Evolutionary conservation across 2,888 invertebrate species (phyloP).

Genomic region (Pollenia labialis): DNA sequence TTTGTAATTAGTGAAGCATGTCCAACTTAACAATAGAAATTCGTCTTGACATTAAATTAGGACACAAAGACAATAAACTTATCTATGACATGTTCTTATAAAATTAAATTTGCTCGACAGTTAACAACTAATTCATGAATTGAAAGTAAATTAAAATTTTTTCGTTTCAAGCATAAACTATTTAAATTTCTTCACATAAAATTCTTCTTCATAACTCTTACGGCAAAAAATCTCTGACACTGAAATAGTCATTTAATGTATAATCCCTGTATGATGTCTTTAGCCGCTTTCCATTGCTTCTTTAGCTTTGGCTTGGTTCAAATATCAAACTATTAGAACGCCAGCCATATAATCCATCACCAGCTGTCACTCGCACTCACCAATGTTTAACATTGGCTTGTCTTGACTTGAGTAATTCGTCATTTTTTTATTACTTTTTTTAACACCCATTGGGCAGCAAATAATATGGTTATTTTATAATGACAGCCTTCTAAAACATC

Average conservation of each 20-base stretch:
- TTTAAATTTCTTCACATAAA: background rate
- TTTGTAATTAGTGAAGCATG: conserved; percentile 42
- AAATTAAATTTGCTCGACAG: no score
- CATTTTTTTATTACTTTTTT: background rate
- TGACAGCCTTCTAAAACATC: conserved; percentile 32
- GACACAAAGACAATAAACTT: background rate
- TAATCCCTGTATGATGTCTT: background rate
- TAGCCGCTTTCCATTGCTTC: background rate
- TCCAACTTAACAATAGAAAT: conserved; percentile 22
- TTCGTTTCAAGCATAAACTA: background rate
- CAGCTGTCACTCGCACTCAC: conserved; percentile 65
- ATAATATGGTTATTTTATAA: conserved; percentile 41
- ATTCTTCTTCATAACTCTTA: no score
- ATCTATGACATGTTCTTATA: background rate
- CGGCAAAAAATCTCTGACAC: conserved; percentile 21
- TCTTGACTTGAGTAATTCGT: conserved; percentile 46
- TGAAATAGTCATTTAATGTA: conserved; percentile 40
- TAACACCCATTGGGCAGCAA: conserved; percentile 29
- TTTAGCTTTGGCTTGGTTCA: background rate
- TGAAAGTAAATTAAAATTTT: no score
- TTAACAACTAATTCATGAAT: no score
- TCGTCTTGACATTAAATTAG: background rate
- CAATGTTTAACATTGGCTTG: conserved; percentile 51
- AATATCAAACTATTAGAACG: conserved; percentile 32
- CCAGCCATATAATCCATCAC: conserved; percentile 60